Base-by-base conservation (phyloP, 2,888 invertebrate species). In the Ashinkailepas kermadecensis region DNA sequence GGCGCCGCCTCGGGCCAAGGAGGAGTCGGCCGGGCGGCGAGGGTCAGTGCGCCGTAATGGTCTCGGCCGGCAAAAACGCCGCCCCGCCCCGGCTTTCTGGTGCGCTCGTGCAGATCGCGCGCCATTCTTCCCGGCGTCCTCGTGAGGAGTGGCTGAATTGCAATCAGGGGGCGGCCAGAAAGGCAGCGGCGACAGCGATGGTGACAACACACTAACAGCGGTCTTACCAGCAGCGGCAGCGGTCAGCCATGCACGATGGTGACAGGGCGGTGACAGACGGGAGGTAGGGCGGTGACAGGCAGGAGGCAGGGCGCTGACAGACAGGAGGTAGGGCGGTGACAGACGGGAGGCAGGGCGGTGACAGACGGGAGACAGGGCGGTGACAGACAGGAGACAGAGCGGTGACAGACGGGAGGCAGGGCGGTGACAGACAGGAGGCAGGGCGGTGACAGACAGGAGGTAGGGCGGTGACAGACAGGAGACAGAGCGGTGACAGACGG, bases 1-100 rank as follows among this genome's bases (percentile, higher is more conserved):
- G 64, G 64, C 64, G 25, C 67, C 67, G 67, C 67, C n/a, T 13
- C 67, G 15, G 59, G 59, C 59, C 59, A 59, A 59, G 59, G 59
- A 59, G 59, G 59, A 59, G 59, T 59, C 59, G 39, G 39, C 59
- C 59, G 15, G 59, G 59, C 59, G n/a, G 67, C 70, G 25, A 54
- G 70, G 70, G 70, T 70, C 70, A 25, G 15, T 70, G 70, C 70
- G 70, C 70, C 54, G 54, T 70, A 70, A 70, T 70, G 70, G 54
- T 9, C 70, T 8, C 18, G 13, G 70, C 70, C 39, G 70, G 70
- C 70, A 70, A 70, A 70, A 70, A 70, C 70, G 70, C 25, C 70
- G 70, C 70, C 70, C 70, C 70, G 70, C 70, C 70, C 70, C 70
- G 70, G 70, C 70, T 70, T 70, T 70, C 70, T 70, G 70, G 70